Evolutionary conservation across 1,140 invertebrate species (phyloP).

Genomic region (Fopius arisanus): DNA sequence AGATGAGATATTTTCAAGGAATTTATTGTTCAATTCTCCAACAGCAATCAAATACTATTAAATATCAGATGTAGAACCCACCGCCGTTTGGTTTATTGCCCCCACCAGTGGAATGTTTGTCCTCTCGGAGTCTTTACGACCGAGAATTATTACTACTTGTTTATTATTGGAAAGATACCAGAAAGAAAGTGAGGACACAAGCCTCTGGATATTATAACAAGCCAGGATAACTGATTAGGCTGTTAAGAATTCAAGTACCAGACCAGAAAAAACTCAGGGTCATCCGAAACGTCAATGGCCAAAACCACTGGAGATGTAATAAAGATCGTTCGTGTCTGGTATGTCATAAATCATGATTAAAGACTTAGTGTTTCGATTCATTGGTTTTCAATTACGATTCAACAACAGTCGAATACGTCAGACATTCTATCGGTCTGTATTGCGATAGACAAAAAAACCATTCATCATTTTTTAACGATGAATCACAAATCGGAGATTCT

Average conservation of each 20-base stretch:
- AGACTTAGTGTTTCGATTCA: not conserved
- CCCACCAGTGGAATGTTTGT: not conserved
- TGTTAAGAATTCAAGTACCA: not conserved
- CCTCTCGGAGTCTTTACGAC: not conserved
- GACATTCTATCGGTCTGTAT: not conserved
- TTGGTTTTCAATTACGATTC: constrained; percentile 19
- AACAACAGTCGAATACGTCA: not conserved
- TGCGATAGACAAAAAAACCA: not conserved
- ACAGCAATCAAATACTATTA: not conserved
- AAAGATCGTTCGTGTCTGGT: constrained; percentile 4
- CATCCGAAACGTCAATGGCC: not conserved
- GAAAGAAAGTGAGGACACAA: not conserved
- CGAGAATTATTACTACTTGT: not conserved
- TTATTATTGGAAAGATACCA: not conserved
- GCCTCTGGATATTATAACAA: not conserved
- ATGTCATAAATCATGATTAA: constrained; percentile 25
- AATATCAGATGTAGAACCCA: not conserved
- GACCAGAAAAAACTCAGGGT: not conserved
- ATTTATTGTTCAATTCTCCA: too few species aligned
- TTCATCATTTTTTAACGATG: not conserved
- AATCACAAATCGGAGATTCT: not conserved
- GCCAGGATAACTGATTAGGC: not conserved
- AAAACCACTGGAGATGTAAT: not conserved
- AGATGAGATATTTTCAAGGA: too few species aligned
- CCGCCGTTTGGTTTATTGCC: not conserved